Percentiles rank a stretch among this genome's conserved stretches.
Evolutionary conservation across 1,140 invertebrate species (phyloP).

Genomic region (Cheumatopsyche charites): DNA sequence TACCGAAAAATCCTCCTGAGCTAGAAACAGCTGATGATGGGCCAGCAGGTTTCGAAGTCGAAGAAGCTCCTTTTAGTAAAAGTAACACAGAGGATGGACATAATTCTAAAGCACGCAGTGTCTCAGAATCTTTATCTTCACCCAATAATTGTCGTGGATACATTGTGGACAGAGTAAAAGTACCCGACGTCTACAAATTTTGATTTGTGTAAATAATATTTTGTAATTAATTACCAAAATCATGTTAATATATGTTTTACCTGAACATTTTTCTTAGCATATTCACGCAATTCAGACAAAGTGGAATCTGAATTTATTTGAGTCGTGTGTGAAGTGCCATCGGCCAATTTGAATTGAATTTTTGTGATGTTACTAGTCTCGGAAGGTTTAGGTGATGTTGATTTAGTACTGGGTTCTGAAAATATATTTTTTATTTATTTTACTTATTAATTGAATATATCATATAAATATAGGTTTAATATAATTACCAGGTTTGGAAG

Average conservation of each 20-base stretch:
- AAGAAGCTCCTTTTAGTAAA: slow-evolving; percentile 66
- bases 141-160: slow-evolving; percentile 80
- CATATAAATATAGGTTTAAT: neutral
- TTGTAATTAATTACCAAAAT: neutral
- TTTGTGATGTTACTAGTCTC: slow-evolving; percentile 56
- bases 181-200: slow-evolving; percentile 46
- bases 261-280: slow-evolving; percentile 64
- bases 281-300: slow-evolving; percentile 63
- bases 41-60: neutral
- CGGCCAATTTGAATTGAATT: slow-evolving; percentile 83
- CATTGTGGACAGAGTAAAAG: slow-evolving; percentile 72
- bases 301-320: slow-evolving; percentile 67
- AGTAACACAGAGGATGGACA: slow-evolving; percentile 81
- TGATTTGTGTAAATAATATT: neutral
- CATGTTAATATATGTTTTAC: slow-evolving; percentile 43
- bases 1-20: slow-evolving; percentile 38
- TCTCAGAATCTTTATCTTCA: slow-evolving; percentile 64
- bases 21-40: slow-evolving; percentile 18
- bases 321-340: slow-evolving; percentile 71
- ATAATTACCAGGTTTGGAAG: slow-evolving; percentile 30
- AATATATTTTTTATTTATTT: neutral
- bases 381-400: slow-evolving; percentile 8
- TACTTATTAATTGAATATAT: neutral
- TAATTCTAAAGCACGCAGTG: slow-evolving; percentile 73
- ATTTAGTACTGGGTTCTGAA: slow-evolving; percentile 29